phyloP scores from a whole-genome alignment of 2,888 invertebrate species.

The Drosophila macrospina region DNA sequence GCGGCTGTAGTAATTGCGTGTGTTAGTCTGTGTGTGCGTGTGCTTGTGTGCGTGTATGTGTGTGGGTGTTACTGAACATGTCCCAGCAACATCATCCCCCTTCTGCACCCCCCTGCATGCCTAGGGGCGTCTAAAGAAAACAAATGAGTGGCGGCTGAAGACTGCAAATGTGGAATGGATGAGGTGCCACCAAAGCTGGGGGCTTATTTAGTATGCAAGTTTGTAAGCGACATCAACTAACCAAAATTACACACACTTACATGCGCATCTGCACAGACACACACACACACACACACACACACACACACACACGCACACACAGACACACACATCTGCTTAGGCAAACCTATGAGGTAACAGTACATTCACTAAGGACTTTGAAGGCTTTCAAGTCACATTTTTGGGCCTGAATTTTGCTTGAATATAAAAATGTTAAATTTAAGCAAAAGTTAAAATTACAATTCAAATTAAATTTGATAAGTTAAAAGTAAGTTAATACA shows the following conservation, averaged over 20 bases:
- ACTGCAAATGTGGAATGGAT: slow-evolving; percentile 71
- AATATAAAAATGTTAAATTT: no score
- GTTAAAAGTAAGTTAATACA: neutral
- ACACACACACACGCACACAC: slow-evolving; percentile 25
- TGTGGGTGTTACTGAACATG: slow-evolving; percentile 46
- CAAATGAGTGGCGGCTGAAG: slow-evolving; percentile 77
- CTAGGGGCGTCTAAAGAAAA: slow-evolving; percentile 72
- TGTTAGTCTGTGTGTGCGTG: slow-evolving; percentile 22
- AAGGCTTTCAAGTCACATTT: slow-evolving; percentile 1
- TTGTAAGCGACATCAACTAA: slow-evolving; percentile 75
- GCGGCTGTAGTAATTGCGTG: slow-evolving; percentile 55
- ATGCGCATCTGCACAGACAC: slow-evolving; percentile 13
- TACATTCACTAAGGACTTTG: slow-evolving; percentile 2
- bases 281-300: slow-evolving; percentile 33
- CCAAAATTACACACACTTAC: slow-evolving; percentile 53
- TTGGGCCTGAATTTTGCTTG: no score
- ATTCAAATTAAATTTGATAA: neutral
- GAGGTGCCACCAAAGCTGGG: slow-evolving; percentile 19
- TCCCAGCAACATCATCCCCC: slow-evolving; percentile 33
- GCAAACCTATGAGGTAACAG: neutral
- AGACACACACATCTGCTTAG: slow-evolving; percentile 12
- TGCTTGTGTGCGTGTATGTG: slow-evolving; percentile 14
- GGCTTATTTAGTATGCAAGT: slow-evolving; percentile 79
- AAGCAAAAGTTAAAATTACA: no score
- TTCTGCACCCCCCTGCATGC: slow-evolving; percentile 52